phyloP scores from a whole-genome alignment of 2,113 vertebrate genomes.

The Antechinus flavipes region DNA sequence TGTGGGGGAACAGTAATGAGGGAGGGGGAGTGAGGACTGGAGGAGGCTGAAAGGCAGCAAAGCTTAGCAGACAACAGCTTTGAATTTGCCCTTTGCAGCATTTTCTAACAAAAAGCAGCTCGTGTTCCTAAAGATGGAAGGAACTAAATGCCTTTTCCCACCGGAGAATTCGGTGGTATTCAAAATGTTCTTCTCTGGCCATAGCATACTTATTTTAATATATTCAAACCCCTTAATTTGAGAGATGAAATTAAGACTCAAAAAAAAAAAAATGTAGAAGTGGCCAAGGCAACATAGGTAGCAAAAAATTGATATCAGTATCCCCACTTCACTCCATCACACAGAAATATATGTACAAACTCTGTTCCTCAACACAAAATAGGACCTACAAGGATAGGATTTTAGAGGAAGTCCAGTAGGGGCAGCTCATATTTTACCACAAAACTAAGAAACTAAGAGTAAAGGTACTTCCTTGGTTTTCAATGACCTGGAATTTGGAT shows the following conservation, averaged over 20 bases:
- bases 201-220: neutral
- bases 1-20: neutral
- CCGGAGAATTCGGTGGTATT: neutral
- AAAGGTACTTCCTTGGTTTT: neutral
- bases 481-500: neutral
- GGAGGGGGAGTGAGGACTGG: neutral
- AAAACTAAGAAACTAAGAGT: neutral
- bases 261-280: neutral
- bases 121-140: slow-evolving; percentile 7
- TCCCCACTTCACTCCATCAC: neutral
- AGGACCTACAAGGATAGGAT: neutral
- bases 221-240: neutral
- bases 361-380: neutral
- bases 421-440: neutral
- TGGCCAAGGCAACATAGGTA: neutral
- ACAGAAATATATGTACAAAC: neutral
- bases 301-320: neutral
- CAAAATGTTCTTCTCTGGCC: neutral
- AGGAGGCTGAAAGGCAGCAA: slow-evolving; percentile 50
- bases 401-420: neutral
- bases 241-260: neutral
- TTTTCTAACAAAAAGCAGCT: slow-evolving; percentile 50
- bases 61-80: slow-evolving; percentile 26
- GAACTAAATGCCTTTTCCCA: slow-evolving; percentile 1
- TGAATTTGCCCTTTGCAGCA: slow-evolving; percentile 22